Evolutionary conservation across 2,797 vertebrate species (phyloP).

Genomic region (Alcedo quadribrachys): DNA sequence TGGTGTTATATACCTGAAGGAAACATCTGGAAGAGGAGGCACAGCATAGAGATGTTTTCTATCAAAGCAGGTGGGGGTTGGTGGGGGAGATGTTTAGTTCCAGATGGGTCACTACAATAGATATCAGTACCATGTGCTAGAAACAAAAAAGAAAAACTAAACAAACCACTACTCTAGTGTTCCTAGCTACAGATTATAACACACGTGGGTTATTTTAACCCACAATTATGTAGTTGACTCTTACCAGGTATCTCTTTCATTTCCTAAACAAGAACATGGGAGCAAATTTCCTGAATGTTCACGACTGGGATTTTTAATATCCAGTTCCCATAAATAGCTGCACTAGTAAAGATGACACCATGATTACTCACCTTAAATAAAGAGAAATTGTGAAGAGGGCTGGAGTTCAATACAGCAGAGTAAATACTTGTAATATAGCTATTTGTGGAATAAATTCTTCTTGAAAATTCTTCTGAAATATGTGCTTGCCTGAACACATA

Average conservation of each 20-base stretch:
- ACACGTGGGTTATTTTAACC: not conserved
- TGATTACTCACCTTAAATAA: conserved; percentile 7
- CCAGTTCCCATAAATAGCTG: not conserved
- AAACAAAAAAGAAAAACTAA: not conserved
- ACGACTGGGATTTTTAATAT: not conserved
- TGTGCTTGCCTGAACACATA: conserved; percentile 34
- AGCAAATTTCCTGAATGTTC: not conserved
- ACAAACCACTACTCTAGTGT: not conserved
- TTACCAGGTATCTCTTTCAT: not conserved
- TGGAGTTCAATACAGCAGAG: conserved; percentile 2
- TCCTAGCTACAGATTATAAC: not conserved
- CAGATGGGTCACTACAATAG: not conserved
- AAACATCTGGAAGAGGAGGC: conserved; percentile 24
- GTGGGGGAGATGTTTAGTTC: not conserved
- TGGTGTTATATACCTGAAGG: not conserved
- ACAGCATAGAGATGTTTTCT: conserved; percentile 6
- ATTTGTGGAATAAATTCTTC: not conserved
- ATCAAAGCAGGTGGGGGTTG: not conserved
- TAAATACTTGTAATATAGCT: conserved; percentile 5
- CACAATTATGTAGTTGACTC: not conserved
- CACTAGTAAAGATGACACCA: not conserved
- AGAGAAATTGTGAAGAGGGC: not conserved
- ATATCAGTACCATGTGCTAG: not conserved
- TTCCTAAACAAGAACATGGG: not conserved
- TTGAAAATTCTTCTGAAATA: conserved; percentile 32